Evolutionary conservation across 2,113 vertebrate genomes (phyloP), one percentile per base, ranked within the genome.

Genomic region (Ictalurus furcatus): DNA sequence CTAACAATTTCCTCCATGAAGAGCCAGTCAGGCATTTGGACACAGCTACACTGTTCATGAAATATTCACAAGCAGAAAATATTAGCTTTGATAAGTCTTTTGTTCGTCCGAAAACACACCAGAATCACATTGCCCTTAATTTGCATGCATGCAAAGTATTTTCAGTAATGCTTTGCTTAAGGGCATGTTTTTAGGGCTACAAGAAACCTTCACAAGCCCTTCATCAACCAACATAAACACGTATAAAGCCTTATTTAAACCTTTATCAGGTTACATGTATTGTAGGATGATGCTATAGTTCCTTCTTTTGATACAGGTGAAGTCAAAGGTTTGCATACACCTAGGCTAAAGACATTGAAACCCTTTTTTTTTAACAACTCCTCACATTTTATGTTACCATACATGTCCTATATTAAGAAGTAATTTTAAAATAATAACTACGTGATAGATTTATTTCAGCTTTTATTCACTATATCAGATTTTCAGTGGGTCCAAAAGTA

Each of bases 121-220:
- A 19, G 11, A 82, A 58, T 83, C 81, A 40, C 81, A 83, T 23
- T 23, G 34, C 21, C 81, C 81, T 59, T 61, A 13, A 59, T 83
- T 83, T 83, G 23, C 81, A 83, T 83, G 0, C 81, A 83, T 61
- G 81, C 58, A 61, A 83, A 83, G 5, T 61, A 61, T 61, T 61
- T 25, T 25, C 30, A 37, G 19, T 58, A 58, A 23, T 37, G 56
- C 56, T 59, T 82, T 83, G 81, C 58, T 61, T 59, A 40, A 83
- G 11, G 34, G 34, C 30, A 9, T 3, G 9, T 56, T 30, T 56
- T 81, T n/a, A 30, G 16, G 25, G 28, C 52, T 81, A 30, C 78
- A 81, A 81, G 52, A 81, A 81, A 19, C 28, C 76, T 79, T 52
- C n/a, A 19, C 11, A 82, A 19, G 4, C 4, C 4, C 28, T 61